A percentile compares a stretch with the other conserved stretches of the same genome.
These are phyloP conservation scores for Falco punctatus DNA, from an alignment of 2,113 vertebrate species.

Conservation along the genomic window DNA sequence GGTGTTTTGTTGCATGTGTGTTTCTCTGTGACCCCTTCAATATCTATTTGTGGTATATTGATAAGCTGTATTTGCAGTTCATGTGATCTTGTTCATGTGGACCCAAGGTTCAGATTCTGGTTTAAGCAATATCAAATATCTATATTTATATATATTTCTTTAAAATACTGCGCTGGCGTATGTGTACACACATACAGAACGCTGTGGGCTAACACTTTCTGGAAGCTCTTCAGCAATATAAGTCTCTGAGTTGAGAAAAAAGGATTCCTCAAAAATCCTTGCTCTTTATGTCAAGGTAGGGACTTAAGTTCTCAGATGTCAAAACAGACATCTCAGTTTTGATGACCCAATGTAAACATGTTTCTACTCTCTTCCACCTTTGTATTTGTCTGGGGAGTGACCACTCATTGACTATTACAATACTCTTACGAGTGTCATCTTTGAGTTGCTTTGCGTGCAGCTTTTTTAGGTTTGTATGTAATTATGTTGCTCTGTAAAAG, in stretches of 20 bases:
- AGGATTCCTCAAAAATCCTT: not conserved
- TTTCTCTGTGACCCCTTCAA: not conserved
- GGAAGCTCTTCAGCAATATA: not conserved
- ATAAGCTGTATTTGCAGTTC: not conserved
- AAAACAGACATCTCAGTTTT: not conserved
- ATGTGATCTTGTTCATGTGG: not conserved
- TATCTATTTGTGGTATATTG: not conserved
- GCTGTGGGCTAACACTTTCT: not conserved
- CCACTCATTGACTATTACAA: not conserved
- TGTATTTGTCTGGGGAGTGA: not conserved
- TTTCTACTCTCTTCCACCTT: not conserved
- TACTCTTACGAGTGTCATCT: not conserved
- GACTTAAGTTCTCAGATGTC: not conserved
- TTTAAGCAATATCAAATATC: not conserved
- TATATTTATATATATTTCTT: not conserved
- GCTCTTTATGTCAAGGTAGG: rapidly evolving
- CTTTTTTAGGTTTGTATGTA: not conserved
- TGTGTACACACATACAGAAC: not conserved
- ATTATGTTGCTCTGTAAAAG: not conserved
- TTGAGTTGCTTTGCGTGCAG: not conserved
- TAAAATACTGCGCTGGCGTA: not conserved
- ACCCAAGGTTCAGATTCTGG: not conserved
- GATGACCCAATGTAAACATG: not conserved
- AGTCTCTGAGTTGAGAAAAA: not conserved
- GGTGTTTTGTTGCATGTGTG: not conserved